Conservation (phyloP, 2,888 invertebrate genomes). For the Calameuta filiformis region DNA sequence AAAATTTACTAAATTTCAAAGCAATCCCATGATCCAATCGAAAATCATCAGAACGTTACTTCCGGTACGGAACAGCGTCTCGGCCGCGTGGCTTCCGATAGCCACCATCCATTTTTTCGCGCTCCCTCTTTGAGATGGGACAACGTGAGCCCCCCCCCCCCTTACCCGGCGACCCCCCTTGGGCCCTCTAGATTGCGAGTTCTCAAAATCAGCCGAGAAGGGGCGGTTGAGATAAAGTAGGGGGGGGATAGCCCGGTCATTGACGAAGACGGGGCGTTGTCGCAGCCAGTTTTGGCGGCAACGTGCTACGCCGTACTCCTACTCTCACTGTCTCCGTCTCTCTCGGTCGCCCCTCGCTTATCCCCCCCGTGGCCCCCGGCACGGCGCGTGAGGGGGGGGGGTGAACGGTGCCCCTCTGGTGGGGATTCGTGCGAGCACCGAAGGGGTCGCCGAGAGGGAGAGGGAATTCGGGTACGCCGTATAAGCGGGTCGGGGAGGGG, state of each 20-base stretch:
- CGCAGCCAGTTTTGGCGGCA: constrained; percentile 10
- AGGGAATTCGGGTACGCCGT: constrained; percentile 3
- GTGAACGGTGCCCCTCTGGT: background rate
- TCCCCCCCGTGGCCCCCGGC: background rate
- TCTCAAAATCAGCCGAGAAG: background rate
- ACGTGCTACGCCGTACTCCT: constrained; percentile 6
- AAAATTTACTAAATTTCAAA: background rate
- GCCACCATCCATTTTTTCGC: background rate
- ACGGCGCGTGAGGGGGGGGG: background rate
- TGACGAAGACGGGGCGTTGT: constrained; percentile 3
- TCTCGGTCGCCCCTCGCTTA: background rate
- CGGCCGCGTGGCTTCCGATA: background rate
- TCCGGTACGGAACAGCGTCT: background rate
- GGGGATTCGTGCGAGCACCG: background rate
- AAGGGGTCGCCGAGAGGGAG: background rate
- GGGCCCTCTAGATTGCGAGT: background rate
- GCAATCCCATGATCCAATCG: background rate
- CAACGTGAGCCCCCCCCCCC: background rate
- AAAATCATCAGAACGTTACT: background rate
- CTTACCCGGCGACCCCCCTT: background rate
- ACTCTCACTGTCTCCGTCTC: background rate
- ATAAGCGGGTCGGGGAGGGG: background rate
- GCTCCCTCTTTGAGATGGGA: background rate
- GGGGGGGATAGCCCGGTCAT: background rate
- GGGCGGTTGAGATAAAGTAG: background rate